phyloP scores from a whole-genome alignment of 2,888 invertebrate genomes.

The Miltochrista miniata region DNA sequence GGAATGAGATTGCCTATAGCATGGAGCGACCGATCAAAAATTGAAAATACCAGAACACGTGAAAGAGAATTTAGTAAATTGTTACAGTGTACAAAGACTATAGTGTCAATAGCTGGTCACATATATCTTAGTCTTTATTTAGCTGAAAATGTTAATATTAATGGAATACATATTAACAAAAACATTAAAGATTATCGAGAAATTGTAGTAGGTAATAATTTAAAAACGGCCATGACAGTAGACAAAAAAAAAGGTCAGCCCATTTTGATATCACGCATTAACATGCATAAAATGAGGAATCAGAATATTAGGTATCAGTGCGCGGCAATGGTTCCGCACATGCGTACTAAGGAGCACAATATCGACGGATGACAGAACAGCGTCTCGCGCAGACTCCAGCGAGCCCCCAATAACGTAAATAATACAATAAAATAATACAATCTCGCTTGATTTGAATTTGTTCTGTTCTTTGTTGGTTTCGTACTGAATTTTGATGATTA shows the following conservation, averaged over 20 bases:
- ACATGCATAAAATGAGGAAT: conserved; percentile 76
- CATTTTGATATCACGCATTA: conserved; percentile 69
- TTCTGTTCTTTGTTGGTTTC: conserved; percentile 37
- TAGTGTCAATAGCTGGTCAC: too few relatives aligned
- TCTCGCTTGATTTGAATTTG: conserved; percentile 68
- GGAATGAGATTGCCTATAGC: too few relatives aligned
- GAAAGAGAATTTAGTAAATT: too few relatives aligned
- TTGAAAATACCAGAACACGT: too few relatives aligned
- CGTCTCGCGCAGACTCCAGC: conserved; percentile 60
- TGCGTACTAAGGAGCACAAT: conserved; percentile 60
- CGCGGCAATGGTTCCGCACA: conserved; percentile 64
- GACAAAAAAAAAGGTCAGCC: conserved; percentile 53
- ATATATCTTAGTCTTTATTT: too few relatives aligned
- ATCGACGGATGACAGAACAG: conserved; percentile 58
- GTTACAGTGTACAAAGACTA: too few relatives aligned
- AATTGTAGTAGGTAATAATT: conserved; percentile 31
- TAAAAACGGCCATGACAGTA: conserved; percentile 47
- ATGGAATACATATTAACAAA: too few relatives aligned
- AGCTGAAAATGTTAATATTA: too few relatives aligned
- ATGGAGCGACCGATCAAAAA: too few relatives aligned
- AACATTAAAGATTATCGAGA: too few relatives aligned
- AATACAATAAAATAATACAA: conserved; percentile 78
- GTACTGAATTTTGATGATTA: conserved; percentile 24
- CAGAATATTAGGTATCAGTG: conserved; percentile 68
- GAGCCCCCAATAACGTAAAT: conserved; percentile 64